phyloP scores from a whole-genome alignment of 2,113 vertebrate genomes.

The Sprattus sprattus region DNA sequence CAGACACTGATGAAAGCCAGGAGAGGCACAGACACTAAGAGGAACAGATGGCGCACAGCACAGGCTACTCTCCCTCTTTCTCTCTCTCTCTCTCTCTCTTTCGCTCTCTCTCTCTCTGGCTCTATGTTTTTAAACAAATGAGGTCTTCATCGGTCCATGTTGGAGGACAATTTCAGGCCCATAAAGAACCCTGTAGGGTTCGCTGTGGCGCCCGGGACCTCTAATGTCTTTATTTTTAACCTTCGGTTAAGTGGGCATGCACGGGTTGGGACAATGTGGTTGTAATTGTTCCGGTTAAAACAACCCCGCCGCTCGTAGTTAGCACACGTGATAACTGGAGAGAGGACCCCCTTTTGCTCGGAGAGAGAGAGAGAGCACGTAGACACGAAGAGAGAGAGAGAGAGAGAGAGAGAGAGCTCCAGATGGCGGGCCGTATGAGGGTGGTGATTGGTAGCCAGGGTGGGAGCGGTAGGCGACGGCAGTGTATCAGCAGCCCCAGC shows the following conservation, averaged over 20 bases:
- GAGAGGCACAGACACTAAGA: neutral
- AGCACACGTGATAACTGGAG: neutral
- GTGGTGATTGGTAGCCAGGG: constrained; percentile 9
- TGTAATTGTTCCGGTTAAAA: neutral
- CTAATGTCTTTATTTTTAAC: constrained; percentile 22
- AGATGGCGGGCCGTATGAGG: neutral
- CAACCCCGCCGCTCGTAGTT: neutral
- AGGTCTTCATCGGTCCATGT: neutral
- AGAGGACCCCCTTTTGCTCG: neutral
- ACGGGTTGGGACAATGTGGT: neutral
- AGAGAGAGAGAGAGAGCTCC: neutral
- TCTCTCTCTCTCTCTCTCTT: neutral
- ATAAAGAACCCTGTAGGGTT: constrained; percentile 4
- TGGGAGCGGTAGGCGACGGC: neutral
- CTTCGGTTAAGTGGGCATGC: neutral
- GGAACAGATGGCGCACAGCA: constrained; percentile 4
- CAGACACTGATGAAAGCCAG: neutral
- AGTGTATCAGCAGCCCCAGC: neutral
- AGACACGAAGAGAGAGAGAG: neutral
- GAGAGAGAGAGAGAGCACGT: neutral
- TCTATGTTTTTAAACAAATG: neutral
- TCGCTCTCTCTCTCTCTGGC: neutral
- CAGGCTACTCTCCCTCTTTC: neutral
- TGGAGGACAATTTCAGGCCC: constrained; percentile 2
- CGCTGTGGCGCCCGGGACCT: neutral